A percentile compares a stretch with the other conserved stretches of the same genome.
phyloP scores from a whole-genome alignment of 64 coral and sea anemone species.

The Montipora sp. region DNA sequence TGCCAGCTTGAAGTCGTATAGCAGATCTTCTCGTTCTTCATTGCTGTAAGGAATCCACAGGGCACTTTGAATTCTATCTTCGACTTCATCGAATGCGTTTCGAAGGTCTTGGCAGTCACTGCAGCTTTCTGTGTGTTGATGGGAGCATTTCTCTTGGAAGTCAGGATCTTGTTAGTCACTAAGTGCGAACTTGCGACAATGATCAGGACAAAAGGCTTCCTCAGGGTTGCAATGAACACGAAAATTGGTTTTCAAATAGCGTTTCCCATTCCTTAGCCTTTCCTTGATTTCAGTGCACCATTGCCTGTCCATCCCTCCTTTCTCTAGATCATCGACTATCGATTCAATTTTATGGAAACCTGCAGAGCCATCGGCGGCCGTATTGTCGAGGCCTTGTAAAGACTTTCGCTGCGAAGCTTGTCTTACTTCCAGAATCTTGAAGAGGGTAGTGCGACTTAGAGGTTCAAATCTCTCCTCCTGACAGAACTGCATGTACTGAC shows the following conservation, averaged over 20 bases:
- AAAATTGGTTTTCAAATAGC: conserved; percentile 39
- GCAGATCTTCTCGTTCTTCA: conserved; percentile 32
- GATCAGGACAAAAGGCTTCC: conserved; percentile 17
- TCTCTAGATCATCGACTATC: conserved; percentile 38
- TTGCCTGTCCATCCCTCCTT: conserved; percentile 34
- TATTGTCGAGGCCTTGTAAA: conserved; percentile 60
- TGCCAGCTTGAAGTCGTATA: conserved; percentile 43
- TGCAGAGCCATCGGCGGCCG: conserved; percentile 59
- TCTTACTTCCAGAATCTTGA: conserved; percentile 56
- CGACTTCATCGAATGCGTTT: background rate
- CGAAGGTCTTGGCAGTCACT: conserved; percentile 4
- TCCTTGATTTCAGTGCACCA: conserved; percentile 3
- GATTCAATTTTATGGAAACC: conserved; percentile 30
- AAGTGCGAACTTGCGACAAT: conserved; percentile 33
- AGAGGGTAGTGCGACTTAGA: conserved; percentile 52
- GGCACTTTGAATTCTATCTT: conserved; percentile 16
- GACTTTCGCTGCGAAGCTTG: conserved; percentile 65
- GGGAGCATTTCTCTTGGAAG: conserved; percentile 31
- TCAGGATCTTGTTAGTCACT: conserved; percentile 34
- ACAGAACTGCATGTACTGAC: conserved; percentile 44
- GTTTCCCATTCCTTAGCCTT: conserved; percentile 42
- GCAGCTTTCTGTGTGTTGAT: conserved; percentile 24
- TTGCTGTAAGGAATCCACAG: conserved; percentile 30
- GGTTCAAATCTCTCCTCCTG: conserved; percentile 39
- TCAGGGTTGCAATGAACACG: conserved; percentile 35